Evolutionary conservation across 2,113 vertebrate species (phyloP), one percentile per base, ranked within the genome.

Genomic region (Caranx melampygus): DNA sequence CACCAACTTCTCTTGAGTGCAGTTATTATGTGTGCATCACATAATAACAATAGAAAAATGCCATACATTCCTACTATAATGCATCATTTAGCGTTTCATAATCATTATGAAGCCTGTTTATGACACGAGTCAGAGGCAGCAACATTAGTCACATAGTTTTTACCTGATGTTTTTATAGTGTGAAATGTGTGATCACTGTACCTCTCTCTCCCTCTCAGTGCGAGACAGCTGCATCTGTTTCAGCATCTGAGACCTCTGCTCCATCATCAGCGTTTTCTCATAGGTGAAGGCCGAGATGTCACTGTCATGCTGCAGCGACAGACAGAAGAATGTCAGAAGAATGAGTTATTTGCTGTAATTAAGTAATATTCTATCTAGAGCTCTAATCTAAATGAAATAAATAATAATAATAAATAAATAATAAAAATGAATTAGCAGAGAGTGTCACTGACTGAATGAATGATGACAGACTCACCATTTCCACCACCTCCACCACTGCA

Each of bases 221-320:
- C 96, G 97, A 6, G 98, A 98, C 15, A 99, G 94, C 66, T 98
- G 97, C 97, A 99, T 99, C 92, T 99, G 97, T 87, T 97, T 98
- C 3, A 99, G 92, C 97, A 99, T 97, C 81, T 99, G 97, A 1
- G 97, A 97, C 62, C 98, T 93, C 92, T 99, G 98, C 84, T 99
- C 98, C 98, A 99, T 99, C 95, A 97, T 77, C 84, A 99, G 92
- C 0, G 98, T 99, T 91, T 96, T 98, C 92, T 99, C 98, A 13
- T 99, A 99, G 0, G 98, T 99, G 91, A 98, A 99, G 0, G 98
- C 98, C 1, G 98, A 98, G 84, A 99, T 99, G 67, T 99, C 98
- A 0, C 97, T 97, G 79, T 97, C 97, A 49, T 97, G 95, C 98
- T 99, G 49, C 5, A 81, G 11, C 64, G 20, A 67, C 16, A 49